Conservation (phyloP, 2,888 invertebrate species). For the Agonum fuliginosum region DNA sequence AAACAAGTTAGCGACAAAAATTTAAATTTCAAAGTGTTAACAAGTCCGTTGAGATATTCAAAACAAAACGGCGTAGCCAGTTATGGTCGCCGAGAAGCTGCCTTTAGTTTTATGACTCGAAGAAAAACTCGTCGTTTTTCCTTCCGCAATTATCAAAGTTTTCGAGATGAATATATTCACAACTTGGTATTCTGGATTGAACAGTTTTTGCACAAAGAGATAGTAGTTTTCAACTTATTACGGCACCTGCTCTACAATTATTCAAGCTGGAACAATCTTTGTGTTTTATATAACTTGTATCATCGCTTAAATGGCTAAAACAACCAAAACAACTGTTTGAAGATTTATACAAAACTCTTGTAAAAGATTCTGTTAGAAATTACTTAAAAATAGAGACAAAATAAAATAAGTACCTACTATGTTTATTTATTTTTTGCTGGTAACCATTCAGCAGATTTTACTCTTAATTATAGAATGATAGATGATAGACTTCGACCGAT, state of each 20-base stretch:
- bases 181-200: conserved; percentile 1
- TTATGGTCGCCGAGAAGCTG: conserved; percentile 15
- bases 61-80: conserved; percentile 42
- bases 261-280: too few species aligned
- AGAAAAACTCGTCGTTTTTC: conserved; percentile 30
- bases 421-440: too few species aligned
- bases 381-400: too few species aligned
- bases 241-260: background rate
- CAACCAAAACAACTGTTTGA: too few species aligned
- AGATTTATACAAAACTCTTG: background rate
- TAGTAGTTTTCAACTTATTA: background rate
- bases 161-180: background rate
- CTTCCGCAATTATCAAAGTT: conserved; percentile 38
- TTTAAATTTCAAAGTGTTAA: conserved; percentile 48
- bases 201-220: conserved; percentile 13
- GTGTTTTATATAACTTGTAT: too few species aligned
- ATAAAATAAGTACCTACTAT: too few species aligned
- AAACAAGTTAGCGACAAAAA: conserved; percentile 30
- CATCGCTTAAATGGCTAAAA: too few species aligned
- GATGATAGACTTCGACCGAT: too few species aligned
- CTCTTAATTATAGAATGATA: too few species aligned
- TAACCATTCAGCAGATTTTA: too few species aligned
- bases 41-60: conserved; percentile 51
- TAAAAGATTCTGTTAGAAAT: too few species aligned
- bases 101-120: conserved; percentile 29